Percentiles rank a stretch among this genome's conserved stretches.
Evolutionary conservation across 1,140 invertebrate genomes (phyloP).

Genomic region (Mercenaria mercenaria): DNA sequence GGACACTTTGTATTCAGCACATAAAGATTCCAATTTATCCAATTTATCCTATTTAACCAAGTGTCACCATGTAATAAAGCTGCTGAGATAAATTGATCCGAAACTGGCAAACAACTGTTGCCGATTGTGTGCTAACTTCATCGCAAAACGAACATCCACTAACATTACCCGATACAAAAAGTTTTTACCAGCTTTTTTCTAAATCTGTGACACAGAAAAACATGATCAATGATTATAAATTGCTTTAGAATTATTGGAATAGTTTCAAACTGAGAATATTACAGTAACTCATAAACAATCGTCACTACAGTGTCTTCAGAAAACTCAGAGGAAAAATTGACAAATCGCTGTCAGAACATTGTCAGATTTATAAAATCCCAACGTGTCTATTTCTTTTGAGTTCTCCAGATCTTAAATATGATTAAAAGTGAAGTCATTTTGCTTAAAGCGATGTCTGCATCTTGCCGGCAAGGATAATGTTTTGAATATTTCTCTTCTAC

Average conservation of each 20-base stretch:
- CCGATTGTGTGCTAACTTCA: neutral
- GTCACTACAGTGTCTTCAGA: too few species aligned
- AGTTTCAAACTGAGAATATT: too few species aligned
- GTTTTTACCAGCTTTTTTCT: neutral
- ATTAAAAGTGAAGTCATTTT: too few species aligned
- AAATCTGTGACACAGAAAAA: neutral
- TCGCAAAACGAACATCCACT: neutral
- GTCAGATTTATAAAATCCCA: too few species aligned
- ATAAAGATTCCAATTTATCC: neutral
- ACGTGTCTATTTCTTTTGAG: too few species aligned
- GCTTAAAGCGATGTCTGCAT: too few species aligned
- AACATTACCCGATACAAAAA: neutral
- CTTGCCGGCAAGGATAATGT: too few species aligned
- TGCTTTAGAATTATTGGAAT: neutral
- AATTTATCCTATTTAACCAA: neutral
- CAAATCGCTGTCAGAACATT: too few species aligned
- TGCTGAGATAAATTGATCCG: conserved; percentile 1
- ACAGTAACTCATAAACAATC: too few species aligned
- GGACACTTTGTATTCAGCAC: neutral
- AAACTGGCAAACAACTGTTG: neutral
- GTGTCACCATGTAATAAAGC: conserved; percentile 9
- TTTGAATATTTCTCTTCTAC: too few species aligned
- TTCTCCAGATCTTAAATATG: too few species aligned
- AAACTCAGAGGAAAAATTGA: too few species aligned
- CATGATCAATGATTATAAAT: neutral